phyloP scores from a whole-genome alignment of 1,140 invertebrate genomes.

The Zaprionus ghesquierei region DNA sequence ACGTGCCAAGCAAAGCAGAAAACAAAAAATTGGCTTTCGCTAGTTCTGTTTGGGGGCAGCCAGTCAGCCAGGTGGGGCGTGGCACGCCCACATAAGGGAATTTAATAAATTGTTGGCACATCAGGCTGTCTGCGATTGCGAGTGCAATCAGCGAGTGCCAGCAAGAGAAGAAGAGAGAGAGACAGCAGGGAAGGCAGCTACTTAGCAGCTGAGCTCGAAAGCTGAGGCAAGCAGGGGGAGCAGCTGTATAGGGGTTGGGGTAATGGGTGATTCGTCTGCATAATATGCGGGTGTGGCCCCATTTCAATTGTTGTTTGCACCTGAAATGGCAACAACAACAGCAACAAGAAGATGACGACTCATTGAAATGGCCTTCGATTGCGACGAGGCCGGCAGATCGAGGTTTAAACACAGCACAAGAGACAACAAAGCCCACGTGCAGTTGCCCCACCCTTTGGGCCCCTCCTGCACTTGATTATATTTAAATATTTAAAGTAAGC shows the following conservation, averaged over 20 bases:
- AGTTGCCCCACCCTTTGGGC: background rate
- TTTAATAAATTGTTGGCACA: conserved; percentile 27
- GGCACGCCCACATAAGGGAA: conserved; percentile 1
- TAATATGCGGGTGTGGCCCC: background rate
- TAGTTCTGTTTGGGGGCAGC: background rate
- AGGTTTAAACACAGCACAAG: background rate
- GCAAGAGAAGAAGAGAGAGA: background rate
- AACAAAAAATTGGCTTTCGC: conserved; percentile 8
- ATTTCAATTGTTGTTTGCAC: background rate
- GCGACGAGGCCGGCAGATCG: background rate
- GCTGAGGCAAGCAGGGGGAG: background rate
- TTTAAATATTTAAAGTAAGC: conserved; percentile 38
- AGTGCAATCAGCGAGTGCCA: conserved; percentile 29
- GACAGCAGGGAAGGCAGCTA: background rate
- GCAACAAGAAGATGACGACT: too few species aligned
- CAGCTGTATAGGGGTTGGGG: background rate
- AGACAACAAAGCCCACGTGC: background rate
- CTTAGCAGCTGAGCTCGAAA: background rate
- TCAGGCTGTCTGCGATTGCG: background rate
- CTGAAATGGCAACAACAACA: too few species aligned
- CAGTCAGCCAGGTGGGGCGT: background rate
- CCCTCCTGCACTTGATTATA: conserved; percentile 10
- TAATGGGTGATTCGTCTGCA: background rate
- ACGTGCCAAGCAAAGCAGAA: conserved; percentile 7
- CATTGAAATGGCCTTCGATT: background rate